phyloP scores from a whole-genome alignment of 23 tunicate genomes.

The Ascidia mentula region DNA sequence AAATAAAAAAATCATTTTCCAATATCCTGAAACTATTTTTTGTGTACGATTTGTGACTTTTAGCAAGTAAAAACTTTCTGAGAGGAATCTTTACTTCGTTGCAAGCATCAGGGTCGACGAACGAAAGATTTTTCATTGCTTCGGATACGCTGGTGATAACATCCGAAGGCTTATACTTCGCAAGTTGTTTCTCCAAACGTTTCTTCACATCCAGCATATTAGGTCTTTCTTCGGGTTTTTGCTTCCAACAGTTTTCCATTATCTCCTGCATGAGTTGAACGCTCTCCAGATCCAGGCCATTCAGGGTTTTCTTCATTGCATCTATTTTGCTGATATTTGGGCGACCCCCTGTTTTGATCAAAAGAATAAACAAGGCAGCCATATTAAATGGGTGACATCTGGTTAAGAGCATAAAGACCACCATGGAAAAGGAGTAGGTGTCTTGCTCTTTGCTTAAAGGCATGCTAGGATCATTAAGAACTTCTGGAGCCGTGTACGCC shows the following conservation, averaged over 20 bases:
- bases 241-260: constrained; percentile 11
- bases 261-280: neutral
- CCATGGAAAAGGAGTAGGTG: constrained; percentile 11
- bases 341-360: neutral
- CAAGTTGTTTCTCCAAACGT: neutral
- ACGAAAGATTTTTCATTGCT: neutral
- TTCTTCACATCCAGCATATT: neutral
- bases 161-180: neutral
- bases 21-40: no score
- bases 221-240: constrained; percentile 10
- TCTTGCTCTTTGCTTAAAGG: neutral
- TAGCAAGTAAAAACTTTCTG: neutral
- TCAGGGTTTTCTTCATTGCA: neutral
- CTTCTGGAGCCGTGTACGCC: constrained; percentile 18
- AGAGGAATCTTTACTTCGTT: neutral
- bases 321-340: neutral
- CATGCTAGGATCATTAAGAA: neutral
- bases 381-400: neutral
- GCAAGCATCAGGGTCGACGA: no score
- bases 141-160: neutral
- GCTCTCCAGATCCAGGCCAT: neutral
- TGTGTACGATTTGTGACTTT: no score
- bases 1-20: no score
- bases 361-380: neutral
- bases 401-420: neutral